These are phyloP conservation scores for Basileuterus tristriatus DNA, from an alignment of 2,797 vertebrate species.

Conservation along the genomic window DNA sequence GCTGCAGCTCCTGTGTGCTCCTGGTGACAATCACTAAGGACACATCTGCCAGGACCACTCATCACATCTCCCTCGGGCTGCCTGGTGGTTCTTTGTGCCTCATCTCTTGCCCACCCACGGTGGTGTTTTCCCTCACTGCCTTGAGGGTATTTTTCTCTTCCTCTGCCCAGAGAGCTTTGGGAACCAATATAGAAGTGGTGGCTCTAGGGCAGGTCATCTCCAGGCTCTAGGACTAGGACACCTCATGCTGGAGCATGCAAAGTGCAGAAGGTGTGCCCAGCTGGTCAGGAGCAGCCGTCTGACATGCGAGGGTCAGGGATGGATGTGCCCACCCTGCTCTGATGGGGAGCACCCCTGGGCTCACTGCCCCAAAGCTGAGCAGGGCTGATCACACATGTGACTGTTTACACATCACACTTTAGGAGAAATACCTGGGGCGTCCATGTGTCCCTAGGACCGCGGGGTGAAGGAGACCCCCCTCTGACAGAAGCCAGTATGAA, in stretches of 20 bases:
- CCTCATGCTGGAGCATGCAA: not conserved
- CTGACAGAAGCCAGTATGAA: no score
- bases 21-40: not conserved
- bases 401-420: rapidly evolving
- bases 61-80: rapidly evolving
- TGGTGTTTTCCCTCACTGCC: rapidly evolving
- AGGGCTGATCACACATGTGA: not conserved
- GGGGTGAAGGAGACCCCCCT: rapidly evolving
- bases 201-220: not conserved
- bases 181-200: rapidly evolving
- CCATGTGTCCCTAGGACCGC: rapidly evolving
- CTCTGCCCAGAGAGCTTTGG: not conserved
- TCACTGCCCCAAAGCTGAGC: rapidly evolving
- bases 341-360: rapidly evolving
- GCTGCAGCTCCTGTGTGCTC: not conserved
- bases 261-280: not conserved
- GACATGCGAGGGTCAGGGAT: rapidly evolving
- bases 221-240: not conserved
- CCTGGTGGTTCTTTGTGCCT: not conserved
- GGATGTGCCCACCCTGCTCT: rapidly evolving
- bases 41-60: not conserved
- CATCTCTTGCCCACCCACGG: not conserved
- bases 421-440: not conserved
- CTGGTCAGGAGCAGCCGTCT: not conserved
- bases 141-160: not conserved